Evolutionary conservation across 2,113 vertebrate species (phyloP), one percentile per base, ranked within the genome.

Genomic region (Sorex fumeus): DNA sequence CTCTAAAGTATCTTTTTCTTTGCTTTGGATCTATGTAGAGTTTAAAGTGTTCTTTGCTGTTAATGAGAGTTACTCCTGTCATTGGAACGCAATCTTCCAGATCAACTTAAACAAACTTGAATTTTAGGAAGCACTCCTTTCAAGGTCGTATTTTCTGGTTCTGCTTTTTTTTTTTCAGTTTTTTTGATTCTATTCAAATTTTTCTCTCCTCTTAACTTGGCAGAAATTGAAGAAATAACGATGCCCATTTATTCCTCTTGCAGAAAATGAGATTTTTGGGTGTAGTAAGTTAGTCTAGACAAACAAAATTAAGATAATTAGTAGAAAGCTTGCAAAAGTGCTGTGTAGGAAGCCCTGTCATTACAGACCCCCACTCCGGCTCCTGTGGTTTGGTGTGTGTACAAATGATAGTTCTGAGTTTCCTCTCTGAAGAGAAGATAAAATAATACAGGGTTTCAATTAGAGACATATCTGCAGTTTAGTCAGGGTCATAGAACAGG

Each of bases 261-360:
- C 36, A 66, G 78, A 66, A 94, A 90, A 87, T 64, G 47, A 64
- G 93, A 50, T 25, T 78, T 85, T 90, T 95, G 86, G 70, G 90
- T 93, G 92, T 93, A 92, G 94, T 97, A 96, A 96, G 95, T 97
- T 96, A 88, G 97, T 97, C 96, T 97, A 98, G 97, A 97, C 97
- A 97, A 98, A 98, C 92, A 94, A 97, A 97, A 97, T 97, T 87
- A 97, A 97, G 95, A 95, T 95, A 96, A 97, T 98, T 97, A 97
- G 95, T 79, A 97, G 93, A 97, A 97, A 97, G 96, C 90, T 95
- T 97, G 90, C 67, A 97, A 97, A 96, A 97, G 92, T 93, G 91
- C 97, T 97, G 93, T 96, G 97, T 97, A 96, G 97, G 97, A 97
- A 96, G 96, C 96, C 90, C 94, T 97, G 95, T 97, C 97, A 97